Percentiles rank a stretch among this genome's conserved stretches.
phyloP scores from a whole-genome alignment of 2,888 invertebrate genomes.

The Buathra laborator region DNA sequence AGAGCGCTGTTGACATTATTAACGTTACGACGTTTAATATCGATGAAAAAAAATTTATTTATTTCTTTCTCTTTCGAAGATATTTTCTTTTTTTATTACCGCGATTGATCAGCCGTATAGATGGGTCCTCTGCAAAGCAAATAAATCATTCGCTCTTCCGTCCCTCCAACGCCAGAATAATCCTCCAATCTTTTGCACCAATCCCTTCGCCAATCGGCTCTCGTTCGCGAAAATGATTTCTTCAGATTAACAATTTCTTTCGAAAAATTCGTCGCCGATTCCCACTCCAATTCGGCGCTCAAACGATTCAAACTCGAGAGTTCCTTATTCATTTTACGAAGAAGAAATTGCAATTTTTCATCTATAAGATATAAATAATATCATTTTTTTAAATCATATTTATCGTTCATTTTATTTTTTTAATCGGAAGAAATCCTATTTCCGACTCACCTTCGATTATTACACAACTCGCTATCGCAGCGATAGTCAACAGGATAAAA shows the following conservation, averaged over 20 bases:
- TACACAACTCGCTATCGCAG: slow-evolving; percentile 5
- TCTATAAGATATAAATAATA: slow-evolving; percentile 14
- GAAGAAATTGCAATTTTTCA: slow-evolving; percentile 21
- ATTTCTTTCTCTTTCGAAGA: slow-evolving; percentile 8
- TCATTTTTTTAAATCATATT: background rate
- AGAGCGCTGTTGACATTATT: slow-evolving; percentile 83
- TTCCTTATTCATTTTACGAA: slow-evolving; percentile 66
- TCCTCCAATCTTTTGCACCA: slow-evolving; percentile 69
- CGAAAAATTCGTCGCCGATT: slow-evolving; percentile 65
- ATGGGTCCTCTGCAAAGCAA: slow-evolving; percentile 89
- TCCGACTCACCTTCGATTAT: slow-evolving; percentile 32
- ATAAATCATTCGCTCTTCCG: slow-evolving; percentile 86
- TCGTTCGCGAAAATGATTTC: slow-evolving; percentile 58
- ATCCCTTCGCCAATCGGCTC: slow-evolving; percentile 67
- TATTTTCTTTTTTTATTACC: slow-evolving; percentile 83
- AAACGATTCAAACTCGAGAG: slow-evolving; percentile 69
- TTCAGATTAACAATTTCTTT: slow-evolving; percentile 57
- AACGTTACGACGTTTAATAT: background rate
- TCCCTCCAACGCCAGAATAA: slow-evolving; percentile 13
- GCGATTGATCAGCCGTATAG: slow-evolving; percentile 86
- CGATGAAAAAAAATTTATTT: background rate
- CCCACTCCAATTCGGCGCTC: slow-evolving; percentile 72
- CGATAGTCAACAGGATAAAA: slow-evolving; percentile 21
- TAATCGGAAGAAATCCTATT: background rate
- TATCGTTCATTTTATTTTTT: background rate